A percentile compares a stretch with the other conserved stretches of the same genome.
These are phyloP conservation scores for Mystacides longicornis DNA, from an alignment of 2,888 invertebrate genomes.

Conservation along the genomic window DNA sequence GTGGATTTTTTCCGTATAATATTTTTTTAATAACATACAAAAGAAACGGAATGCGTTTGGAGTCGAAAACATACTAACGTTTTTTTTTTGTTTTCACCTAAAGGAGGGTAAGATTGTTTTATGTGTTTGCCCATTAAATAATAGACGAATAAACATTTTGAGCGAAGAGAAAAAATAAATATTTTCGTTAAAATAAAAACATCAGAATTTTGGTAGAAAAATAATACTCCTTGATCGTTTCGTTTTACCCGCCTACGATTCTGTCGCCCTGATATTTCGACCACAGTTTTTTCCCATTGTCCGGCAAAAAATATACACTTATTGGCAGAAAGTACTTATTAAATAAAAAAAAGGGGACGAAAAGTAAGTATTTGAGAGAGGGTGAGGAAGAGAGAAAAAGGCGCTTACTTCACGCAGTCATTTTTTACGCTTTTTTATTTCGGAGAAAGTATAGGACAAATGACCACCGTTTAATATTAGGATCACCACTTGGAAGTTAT, in stretches of 20 bases:
- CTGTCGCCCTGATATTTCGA: constrained; percentile 18
- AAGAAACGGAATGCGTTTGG: neutral
- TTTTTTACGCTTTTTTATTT: constrained; percentile 25
- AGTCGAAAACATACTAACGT: constrained; percentile 8
- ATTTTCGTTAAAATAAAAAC: neutral
- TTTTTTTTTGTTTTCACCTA: constrained; percentile 18
- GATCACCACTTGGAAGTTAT: constrained; percentile 26
- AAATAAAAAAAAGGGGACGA: constrained; percentile 16
- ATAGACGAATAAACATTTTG: constrained; percentile 21
- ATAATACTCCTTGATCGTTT: neutral
- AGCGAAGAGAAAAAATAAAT: no score
- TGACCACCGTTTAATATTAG: constrained; percentile 25
- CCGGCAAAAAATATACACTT: constrained; percentile 23
- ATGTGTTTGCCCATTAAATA: constrained; percentile 23
- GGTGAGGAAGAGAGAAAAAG: neutral
- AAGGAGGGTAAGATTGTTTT: constrained; percentile 18
- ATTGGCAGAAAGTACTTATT: constrained; percentile 20
- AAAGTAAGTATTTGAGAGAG: neutral
- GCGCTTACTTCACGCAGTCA: constrained; percentile 16
- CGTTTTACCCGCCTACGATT: constrained; percentile 11
- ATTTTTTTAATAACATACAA: constrained; percentile 8
- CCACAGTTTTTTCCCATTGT: constrained; percentile 19
- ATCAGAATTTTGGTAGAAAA: neutral
- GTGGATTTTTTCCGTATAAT: no score
- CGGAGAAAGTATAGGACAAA: constrained; percentile 25